Evolutionary conservation across 2,888 invertebrate genomes (phyloP).

Genomic region (Camptogramma bilineatum): DNA sequence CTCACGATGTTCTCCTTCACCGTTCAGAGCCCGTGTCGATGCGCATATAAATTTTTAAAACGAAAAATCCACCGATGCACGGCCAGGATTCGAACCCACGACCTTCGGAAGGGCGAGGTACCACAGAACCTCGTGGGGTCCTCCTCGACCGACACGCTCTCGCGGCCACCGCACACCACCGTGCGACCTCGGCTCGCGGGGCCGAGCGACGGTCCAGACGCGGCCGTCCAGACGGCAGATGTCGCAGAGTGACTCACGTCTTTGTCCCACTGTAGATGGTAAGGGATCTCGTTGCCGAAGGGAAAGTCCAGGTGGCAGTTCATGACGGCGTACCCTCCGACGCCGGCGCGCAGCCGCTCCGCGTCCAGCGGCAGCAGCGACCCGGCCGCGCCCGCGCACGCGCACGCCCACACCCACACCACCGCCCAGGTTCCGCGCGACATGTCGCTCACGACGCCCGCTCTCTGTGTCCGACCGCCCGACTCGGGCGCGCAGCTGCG

Average conservation of each 20-base stretch:
- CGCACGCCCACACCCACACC: slow-evolving; percentile 34
- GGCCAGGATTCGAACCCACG: too few relatives aligned
- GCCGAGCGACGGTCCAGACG: too few relatives aligned
- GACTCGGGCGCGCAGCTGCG: slow-evolving; percentile 15
- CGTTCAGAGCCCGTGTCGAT: too few relatives aligned
- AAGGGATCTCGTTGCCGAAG: slow-evolving; percentile 93
- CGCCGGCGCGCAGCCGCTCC: slow-evolving; percentile 87
- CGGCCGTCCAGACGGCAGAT: not conserved
- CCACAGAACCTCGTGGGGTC: too few relatives aligned
- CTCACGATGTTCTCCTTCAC: too few relatives aligned
- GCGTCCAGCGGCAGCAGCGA: slow-evolving; percentile 73
- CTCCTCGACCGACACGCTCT: too few relatives aligned
- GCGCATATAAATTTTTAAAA: too few relatives aligned
- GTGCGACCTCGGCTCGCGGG: too few relatives aligned
- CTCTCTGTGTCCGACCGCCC: slow-evolving; percentile 14
- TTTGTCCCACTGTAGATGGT: slow-evolving; percentile 95
- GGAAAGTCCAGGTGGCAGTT: slow-evolving; percentile 95
- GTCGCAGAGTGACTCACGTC: slow-evolving; percentile 87
- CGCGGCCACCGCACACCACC: too few relatives aligned
- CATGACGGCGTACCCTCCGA: slow-evolving; percentile 92
- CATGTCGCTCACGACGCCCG: slow-evolving; percentile 5
- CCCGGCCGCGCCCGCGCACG: slow-evolving; percentile 43
- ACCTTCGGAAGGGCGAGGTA: too few relatives aligned
- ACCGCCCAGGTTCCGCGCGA: slow-evolving; percentile 12
- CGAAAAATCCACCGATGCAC: too few relatives aligned